Conservation (phyloP, 2,113 vertebrate species). For the Brachypteracias leptosomus region DNA sequence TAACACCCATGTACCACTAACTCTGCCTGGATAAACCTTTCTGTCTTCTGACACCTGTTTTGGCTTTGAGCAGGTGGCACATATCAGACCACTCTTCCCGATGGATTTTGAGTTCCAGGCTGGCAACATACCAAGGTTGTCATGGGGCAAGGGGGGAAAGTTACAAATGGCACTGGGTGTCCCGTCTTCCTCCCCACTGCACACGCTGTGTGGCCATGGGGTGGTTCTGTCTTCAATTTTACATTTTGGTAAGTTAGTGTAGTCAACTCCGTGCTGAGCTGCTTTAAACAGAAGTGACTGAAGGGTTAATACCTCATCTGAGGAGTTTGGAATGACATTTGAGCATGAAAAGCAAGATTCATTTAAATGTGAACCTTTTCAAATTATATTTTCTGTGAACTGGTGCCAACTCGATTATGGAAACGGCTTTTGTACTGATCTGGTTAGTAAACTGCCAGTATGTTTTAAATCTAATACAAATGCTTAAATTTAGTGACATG, state of each 20-base stretch:
- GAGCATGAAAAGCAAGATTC: conserved; percentile 26
- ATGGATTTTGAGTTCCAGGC: neutral
- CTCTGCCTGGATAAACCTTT: neutral
- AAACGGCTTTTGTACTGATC: conserved; percentile 40
- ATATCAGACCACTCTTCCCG: neutral
- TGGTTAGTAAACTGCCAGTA: conserved; percentile 43
- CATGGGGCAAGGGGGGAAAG: neutral
- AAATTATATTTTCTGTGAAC: conserved; percentile 55
- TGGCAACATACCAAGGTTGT: accelerated
- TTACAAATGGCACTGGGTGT: neutral
- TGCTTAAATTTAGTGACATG: conserved; percentile 14
- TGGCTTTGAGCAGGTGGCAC: neutral
- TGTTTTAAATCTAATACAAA: conserved; percentile 45
- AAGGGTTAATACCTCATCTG: conserved; percentile 39
- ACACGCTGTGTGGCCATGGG: no score
- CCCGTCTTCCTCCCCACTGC: neutral
- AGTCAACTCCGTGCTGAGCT: neutral
- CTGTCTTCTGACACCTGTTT: neutral
- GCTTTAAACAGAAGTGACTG: neutral
- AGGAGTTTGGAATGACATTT: conserved; percentile 23
- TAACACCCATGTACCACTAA: accelerated
- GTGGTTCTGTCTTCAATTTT: neutral
- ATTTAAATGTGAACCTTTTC: conserved; percentile 57
- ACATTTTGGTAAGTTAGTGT: neutral
- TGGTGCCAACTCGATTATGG: conserved; percentile 42